A percentile compares a stretch with the other conserved stretches of the same genome.
Conservation (phyloP, 2,113 vertebrate species). For the Triplophysa rosa region DNA sequence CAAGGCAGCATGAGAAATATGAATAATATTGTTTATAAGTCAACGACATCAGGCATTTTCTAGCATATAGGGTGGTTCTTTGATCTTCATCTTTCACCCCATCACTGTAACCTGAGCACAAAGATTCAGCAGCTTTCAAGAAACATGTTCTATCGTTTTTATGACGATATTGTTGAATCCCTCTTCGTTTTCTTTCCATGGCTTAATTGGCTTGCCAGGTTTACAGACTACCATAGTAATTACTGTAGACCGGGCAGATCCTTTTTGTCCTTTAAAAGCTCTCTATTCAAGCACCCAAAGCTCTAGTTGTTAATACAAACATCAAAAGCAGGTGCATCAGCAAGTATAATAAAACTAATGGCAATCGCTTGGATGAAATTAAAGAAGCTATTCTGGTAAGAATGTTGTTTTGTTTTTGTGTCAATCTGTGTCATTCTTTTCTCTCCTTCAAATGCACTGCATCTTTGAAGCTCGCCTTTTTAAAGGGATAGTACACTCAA, state of each 20-base stretch:
- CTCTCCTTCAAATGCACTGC: not conserved
- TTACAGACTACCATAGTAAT: conserved; percentile 29
- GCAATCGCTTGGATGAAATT: conserved; percentile 22
- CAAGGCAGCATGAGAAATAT: not conserved
- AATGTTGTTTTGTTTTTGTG: not conserved
- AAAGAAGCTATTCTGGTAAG: conserved; percentile 31
- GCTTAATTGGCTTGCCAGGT: conserved; percentile 36
- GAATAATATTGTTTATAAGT: conserved; percentile 38
- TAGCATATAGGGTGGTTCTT: not conserved
- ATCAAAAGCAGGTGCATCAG: conserved; percentile 45
- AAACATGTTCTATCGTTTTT: not conserved
- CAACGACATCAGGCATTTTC: not conserved
- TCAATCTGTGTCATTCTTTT: not conserved
- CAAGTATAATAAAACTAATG: conserved; percentile 46
- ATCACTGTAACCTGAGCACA: conserved; percentile 1
- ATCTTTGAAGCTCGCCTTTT: conserved; percentile 7
- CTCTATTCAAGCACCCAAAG: conserved; percentile 29
- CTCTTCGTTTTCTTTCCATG: not conserved
- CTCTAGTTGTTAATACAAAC: conserved; percentile 41
- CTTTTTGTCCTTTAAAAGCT: conserved; percentile 35
- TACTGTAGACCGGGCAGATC: conserved; percentile 14
- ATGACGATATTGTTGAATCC: not conserved
- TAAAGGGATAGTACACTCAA: too few relatives aligned
- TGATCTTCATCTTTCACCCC: conserved; percentile 28
- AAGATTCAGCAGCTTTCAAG: not conserved